These are phyloP conservation scores for Mechanitis messenoides DNA, from an alignment of 2,888 invertebrate species.

Conservation along the genomic window DNA sequence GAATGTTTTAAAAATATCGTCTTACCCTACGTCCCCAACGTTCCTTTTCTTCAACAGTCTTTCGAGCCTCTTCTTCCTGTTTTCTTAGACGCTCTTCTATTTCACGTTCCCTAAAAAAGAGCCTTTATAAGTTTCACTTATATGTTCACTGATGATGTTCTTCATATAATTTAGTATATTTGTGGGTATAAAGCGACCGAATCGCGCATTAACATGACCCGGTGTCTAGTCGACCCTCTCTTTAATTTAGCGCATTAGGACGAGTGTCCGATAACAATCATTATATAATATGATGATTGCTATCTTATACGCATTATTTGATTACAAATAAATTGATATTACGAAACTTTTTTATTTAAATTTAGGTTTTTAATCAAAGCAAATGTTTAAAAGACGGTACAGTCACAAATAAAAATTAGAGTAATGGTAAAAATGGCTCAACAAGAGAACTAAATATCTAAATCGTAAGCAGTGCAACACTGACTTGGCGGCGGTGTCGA, in stretches of 20 bases:
- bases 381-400: too few species aligned
- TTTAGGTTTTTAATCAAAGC: too few species aligned
- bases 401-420: too few species aligned
- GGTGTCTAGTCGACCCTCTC: constrained; percentile 58
- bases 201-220: constrained; percentile 38
- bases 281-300: constrained; percentile 36
- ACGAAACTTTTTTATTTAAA: too few species aligned
- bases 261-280: constrained; percentile 37
- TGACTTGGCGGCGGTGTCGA: constrained; percentile 90
- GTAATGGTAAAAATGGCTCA: too few species aligned
- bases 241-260: constrained; percentile 48
- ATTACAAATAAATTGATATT: background rate
- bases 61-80: constrained; percentile 69
- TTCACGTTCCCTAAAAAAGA: constrained; percentile 80
- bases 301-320: constrained; percentile 43
- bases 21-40: constrained; percentile 64
- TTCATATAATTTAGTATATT: background rate
- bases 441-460: too few species aligned
- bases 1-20: background rate
- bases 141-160: too few species aligned
- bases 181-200: constrained; percentile 67
- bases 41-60: constrained; percentile 60
- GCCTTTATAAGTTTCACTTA: too few species aligned
- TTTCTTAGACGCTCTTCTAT: constrained; percentile 91
- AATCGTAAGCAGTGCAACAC: constrained; percentile 16